phyloP scores from a whole-genome alignment of 2,113 vertebrate genomes.

The Rousettus leschenaultii region DNA sequence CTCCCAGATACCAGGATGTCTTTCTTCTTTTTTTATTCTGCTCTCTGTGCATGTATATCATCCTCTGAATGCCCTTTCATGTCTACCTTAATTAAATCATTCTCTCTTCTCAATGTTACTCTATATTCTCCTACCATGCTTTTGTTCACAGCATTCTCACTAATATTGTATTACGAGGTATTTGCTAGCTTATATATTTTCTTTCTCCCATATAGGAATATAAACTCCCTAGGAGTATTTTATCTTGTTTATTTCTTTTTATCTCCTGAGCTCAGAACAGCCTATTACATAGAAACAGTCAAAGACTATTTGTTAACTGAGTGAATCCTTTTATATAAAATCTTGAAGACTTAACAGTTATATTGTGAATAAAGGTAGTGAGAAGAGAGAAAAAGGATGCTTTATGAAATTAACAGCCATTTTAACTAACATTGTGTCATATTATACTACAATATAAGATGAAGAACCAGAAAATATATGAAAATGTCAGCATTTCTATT shows the following conservation, averaged over 20 bases:
- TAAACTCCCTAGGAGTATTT: neutral
- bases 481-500: neutral
- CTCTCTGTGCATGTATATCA: neutral
- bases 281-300: neutral
- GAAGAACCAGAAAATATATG: neutral
- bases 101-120: neutral
- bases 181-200: neutral
- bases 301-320: slow-evolving; percentile 38
- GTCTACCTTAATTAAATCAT: neutral
- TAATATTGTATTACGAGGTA: neutral
- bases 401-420: slow-evolving; percentile 6
- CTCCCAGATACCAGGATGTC: neutral
- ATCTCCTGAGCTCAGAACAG: neutral
- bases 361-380: neutral
- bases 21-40: neutral
- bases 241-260: neutral
- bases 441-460: neutral
- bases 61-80: neutral
- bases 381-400: slow-evolving; percentile 19
- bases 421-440: neutral
- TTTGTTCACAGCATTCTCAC: neutral
- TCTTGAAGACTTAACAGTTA: neutral
- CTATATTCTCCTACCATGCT: neutral
- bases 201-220: neutral
- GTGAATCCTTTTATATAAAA: slow-evolving; percentile 19